Evolutionary conservation across 2,888 invertebrate genomes (phyloP).

Genomic region (Andrena fulva): DNA sequence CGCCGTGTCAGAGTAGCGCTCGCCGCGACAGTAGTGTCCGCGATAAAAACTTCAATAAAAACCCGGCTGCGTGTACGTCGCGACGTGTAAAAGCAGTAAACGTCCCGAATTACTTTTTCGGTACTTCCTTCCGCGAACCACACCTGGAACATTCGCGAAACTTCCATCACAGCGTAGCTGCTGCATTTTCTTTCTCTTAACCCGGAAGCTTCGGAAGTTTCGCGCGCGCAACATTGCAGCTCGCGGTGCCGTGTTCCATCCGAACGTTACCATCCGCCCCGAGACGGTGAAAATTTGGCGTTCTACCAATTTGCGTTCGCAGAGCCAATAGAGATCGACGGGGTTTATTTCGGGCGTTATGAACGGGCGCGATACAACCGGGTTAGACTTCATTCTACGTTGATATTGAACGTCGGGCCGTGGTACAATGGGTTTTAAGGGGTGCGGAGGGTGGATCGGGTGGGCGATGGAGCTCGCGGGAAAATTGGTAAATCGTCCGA

Average conservation of each 20-base stretch:
- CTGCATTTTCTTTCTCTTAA: neutral
- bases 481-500: constrained; percentile 37
- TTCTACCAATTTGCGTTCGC: constrained; percentile 13
- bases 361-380: constrained; percentile 6
- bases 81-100: neutral
- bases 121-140: neutral
- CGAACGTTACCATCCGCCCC: constrained; percentile 1
- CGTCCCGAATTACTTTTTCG: neutral
- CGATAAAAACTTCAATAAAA: constrained; percentile 11
- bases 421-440: neutral
- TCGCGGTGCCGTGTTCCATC: neutral
- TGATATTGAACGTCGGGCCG: constrained; percentile 17
- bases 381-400: constrained; percentile 23
- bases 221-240: neutral
- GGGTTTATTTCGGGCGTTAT: constrained; percentile 46
- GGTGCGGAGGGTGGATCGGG: neutral
- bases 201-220: constrained; percentile 5
- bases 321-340: constrained; percentile 34
- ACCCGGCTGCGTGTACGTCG: neutral
- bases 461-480: neutral
- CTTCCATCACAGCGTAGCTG: neutral
- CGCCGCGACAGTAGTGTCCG: neutral
- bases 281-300: constrained; percentile 23
- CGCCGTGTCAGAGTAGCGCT: neutral
- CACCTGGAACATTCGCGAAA: neutral